phyloP scores from a whole-genome alignment of 2,888 invertebrate species.

The Cantharis rufa region DNA sequence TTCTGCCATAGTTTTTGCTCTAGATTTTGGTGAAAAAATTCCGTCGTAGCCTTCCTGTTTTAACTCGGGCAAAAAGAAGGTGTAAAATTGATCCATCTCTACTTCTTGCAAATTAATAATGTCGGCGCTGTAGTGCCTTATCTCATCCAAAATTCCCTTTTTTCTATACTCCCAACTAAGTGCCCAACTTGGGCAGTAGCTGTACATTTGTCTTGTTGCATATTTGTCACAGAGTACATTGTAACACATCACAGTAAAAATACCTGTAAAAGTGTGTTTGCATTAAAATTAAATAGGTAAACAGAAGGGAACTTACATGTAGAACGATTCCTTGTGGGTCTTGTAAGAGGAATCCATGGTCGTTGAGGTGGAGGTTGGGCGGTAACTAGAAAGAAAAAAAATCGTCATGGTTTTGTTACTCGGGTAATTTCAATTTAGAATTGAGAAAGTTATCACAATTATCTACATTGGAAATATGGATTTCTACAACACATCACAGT shows the following conservation, averaged over 20 bases:
- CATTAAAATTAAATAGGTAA: not conserved
- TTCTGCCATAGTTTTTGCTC: conserved; percentile 98
- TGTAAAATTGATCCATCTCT: conserved; percentile 98
- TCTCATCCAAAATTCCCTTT: conserved; percentile 95
- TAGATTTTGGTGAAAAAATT: conserved; percentile 96
- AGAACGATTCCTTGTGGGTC: conserved; percentile 86
- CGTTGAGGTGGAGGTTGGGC: conserved; percentile 88
- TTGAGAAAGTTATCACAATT: no score
- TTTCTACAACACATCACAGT: no score
- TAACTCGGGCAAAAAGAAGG: conserved; percentile 93
- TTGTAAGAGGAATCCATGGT: conserved; percentile 92
- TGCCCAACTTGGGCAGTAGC: conserved; percentile 99
- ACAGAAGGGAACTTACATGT: conserved; percentile 79
- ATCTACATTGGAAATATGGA: no score
- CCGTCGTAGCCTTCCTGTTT: conserved; percentile 91
- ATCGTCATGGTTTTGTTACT: not conserved
- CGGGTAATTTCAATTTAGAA: not conserved
- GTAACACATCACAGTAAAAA: conserved; percentile 99
- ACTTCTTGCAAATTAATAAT: conserved; percentile 97
- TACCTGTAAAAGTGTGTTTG: conserved; percentile 65
- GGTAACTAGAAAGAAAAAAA: conserved; percentile 74
- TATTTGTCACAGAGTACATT: conserved; percentile 99
- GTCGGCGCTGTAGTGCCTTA: conserved; percentile 94
- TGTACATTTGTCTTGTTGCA: conserved; percentile 98
- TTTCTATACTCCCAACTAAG: conserved; percentile 98